phyloP scores from a whole-genome alignment of 2,888 invertebrate species.

The Abrostola tripartita region DNA sequence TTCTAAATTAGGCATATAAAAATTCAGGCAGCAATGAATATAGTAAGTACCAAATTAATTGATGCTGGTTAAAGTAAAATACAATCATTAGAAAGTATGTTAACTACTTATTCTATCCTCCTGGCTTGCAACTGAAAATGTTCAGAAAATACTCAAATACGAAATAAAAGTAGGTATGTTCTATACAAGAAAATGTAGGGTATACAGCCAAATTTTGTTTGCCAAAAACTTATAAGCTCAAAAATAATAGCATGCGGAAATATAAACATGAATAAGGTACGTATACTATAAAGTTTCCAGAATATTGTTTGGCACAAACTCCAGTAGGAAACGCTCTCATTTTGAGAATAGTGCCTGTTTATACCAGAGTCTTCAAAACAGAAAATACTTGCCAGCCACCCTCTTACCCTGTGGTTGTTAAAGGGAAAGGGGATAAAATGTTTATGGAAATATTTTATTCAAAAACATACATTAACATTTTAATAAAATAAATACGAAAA shows the following conservation, averaged over 20 bases:
- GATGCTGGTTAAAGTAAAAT: too few relatives aligned
- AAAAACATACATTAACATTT: slow-evolving; percentile 56
- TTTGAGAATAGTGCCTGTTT: slow-evolving; percentile 66
- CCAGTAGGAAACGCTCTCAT: slow-evolving; percentile 60
- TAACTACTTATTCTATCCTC: too few relatives aligned
- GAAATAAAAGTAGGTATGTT: background rate
- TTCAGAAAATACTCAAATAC: background rate
- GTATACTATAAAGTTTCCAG: slow-evolving; percentile 63
- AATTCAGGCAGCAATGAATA: background rate
- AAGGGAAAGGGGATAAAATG: slow-evolving; percentile 57
- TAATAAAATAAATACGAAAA: slow-evolving; percentile 48
- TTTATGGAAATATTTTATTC: slow-evolving; percentile 59
- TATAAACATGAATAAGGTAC: slow-evolving; percentile 55
- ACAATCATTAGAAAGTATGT: too few relatives aligned
- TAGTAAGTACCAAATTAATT: too few relatives aligned
- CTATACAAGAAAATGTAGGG: background rate
- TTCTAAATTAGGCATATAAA: slow-evolving; percentile 14
- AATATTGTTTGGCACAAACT: slow-evolving; percentile 70
- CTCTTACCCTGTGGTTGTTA: slow-evolving; percentile 51
- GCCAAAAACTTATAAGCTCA: slow-evolving; percentile 43
- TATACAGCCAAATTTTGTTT: slow-evolving; percentile 20
- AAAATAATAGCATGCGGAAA: slow-evolving; percentile 57
- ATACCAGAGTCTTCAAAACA: slow-evolving; percentile 67
- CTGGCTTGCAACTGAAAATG: too few relatives aligned
- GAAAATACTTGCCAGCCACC: slow-evolving; percentile 69